Conservation (phyloP, 2,888 invertebrate species). For the Lissocephala sabroskyi region DNA sequence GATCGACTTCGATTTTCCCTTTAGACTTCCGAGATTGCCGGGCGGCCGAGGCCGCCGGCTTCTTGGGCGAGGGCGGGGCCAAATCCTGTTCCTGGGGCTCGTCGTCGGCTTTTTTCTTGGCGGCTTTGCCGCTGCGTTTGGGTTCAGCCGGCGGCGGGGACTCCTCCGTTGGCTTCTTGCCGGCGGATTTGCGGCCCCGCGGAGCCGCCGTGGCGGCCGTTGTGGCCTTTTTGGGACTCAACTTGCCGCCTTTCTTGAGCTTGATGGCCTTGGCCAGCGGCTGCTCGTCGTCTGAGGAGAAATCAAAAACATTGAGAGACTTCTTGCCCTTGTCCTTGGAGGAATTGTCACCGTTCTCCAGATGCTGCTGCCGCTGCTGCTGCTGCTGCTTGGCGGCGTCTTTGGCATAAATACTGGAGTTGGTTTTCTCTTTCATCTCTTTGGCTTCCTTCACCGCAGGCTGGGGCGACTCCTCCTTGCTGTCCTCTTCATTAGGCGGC, state of each 20-base stretch:
- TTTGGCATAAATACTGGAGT: slow-evolving; percentile 48
- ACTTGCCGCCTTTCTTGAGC: slow-evolving; percentile 56
- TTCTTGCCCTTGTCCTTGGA: slow-evolving; percentile 30
- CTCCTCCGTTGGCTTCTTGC: slow-evolving; percentile 23
- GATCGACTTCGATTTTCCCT: slow-evolving; percentile 20
- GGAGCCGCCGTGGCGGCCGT: neutral
- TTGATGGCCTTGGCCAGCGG: slow-evolving; percentile 72
- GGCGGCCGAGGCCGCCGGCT: slow-evolving; percentile 14
- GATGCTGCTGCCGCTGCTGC: slow-evolving; percentile 33
- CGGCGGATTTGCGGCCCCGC: slow-evolving; percentile 37
- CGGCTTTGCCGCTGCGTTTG: slow-evolving; percentile 26
- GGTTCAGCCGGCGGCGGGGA: slow-evolving; percentile 6
- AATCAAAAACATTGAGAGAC: slow-evolving; percentile 68
- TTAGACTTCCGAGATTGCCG: slow-evolving; percentile 41
- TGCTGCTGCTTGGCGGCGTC: slow-evolving; percentile 37
- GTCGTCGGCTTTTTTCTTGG: slow-evolving; percentile 40
- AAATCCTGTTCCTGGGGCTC: slow-evolving; percentile 17
- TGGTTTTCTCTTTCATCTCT: slow-evolving; percentile 44
- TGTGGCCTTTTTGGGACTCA: slow-evolving; percentile 27
- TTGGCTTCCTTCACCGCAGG: slow-evolving; percentile 11
- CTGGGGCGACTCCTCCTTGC: slow-evolving; percentile 4
- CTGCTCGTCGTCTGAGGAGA: slow-evolving; percentile 75
- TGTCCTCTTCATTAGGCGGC: slow-evolving; percentile 31
- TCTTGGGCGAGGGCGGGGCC: slow-evolving; percentile 43
- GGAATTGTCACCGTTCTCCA: slow-evolving; percentile 42